Evolutionary conservation across 1,140 invertebrate species (phyloP).

Genomic region (Trinorchestia longiramus): DNA sequence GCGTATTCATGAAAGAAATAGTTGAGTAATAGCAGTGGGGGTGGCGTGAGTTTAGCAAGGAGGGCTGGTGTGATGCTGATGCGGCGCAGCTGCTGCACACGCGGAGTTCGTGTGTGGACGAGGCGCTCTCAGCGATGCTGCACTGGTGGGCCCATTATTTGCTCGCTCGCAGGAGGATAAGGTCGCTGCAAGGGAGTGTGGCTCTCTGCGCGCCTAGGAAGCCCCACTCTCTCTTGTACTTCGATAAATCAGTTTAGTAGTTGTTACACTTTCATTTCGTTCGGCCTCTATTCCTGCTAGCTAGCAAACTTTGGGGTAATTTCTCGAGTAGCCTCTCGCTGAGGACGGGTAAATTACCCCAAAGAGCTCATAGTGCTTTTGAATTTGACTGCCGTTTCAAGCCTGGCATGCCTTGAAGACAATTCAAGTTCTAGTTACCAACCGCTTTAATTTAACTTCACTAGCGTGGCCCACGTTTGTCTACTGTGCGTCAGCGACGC

Average conservation of each 20-base stretch:
- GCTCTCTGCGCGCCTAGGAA: conserved; percentile 33
- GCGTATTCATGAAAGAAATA: neutral
- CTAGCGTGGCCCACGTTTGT: neutral
- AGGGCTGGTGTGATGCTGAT: conserved; percentile 37
- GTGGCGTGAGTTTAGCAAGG: neutral
- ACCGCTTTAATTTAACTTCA: neutral
- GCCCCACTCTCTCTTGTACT: neutral
- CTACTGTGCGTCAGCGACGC: conserved; percentile 12
- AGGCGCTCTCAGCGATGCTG: conserved; percentile 26
- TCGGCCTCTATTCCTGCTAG: conserved; percentile 1
- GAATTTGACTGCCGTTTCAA: conserved; percentile 33
- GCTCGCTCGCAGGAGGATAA: neutral
- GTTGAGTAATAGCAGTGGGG: neutral
- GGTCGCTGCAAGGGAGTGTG: neutral
- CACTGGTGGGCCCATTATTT: neutral
- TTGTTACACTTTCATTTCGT: neutral
- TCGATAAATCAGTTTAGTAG: neutral
- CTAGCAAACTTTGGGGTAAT: neutral
- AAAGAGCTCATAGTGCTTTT: neutral
- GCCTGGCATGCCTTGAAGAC: conserved; percentile 39
- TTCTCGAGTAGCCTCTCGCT: conserved; percentile 9
- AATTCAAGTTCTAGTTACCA: neutral
- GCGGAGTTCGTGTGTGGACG: neutral
- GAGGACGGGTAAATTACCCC: neutral
- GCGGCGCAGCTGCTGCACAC: conserved; percentile 29